Conservation (phyloP, 2,888 invertebrate species). For the Bellardia pandia region DNA sequence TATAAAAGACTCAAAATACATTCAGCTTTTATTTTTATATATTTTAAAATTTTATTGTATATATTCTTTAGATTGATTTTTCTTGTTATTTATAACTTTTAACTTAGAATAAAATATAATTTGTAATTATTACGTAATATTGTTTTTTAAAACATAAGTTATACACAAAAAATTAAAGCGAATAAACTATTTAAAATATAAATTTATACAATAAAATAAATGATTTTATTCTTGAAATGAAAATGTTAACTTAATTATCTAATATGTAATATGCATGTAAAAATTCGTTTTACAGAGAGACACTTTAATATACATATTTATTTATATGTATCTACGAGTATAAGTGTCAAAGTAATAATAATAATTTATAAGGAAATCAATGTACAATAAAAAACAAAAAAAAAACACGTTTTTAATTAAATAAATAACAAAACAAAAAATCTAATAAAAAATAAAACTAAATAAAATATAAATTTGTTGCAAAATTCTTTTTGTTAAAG, state of each 20-base stretch:
- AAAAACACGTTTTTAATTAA: neutral
- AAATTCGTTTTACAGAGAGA: slow-evolving; percentile 51
- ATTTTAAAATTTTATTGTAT: slow-evolving; percentile 54
- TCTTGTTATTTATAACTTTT: slow-evolving; percentile 37
- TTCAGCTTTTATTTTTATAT: slow-evolving; percentile 3
- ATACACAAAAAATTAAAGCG: slow-evolving; percentile 57
- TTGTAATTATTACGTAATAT: slow-evolving; percentile 37
- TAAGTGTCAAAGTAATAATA: slow-evolving; percentile 1
- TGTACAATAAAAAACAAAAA: slow-evolving; percentile 53
- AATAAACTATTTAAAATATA: slow-evolving; percentile 47
- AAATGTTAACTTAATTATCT: slow-evolving; percentile 36
- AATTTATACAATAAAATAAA: slow-evolving; percentile 53
- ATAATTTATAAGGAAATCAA: slow-evolving; percentile 37
- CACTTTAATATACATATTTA: slow-evolving; percentile 14
- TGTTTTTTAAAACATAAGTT: slow-evolving; percentile 41
- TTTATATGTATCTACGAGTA: neutral
- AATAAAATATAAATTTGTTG: slow-evolving; percentile 58
- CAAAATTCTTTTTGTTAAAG: slow-evolving; percentile 23
- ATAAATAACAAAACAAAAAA: slow-evolving; percentile 57
- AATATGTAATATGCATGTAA: slow-evolving; percentile 27
- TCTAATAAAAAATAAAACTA: slow-evolving; percentile 52
- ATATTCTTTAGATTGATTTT: slow-evolving; percentile 45
- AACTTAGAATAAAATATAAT: slow-evolving; percentile 59
- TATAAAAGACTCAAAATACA: neutral
- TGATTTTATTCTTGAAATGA: slow-evolving; percentile 28